Evolutionary conservation across 2,113 vertebrate species (phyloP).

Genomic region (Procavia capensis): DNA sequence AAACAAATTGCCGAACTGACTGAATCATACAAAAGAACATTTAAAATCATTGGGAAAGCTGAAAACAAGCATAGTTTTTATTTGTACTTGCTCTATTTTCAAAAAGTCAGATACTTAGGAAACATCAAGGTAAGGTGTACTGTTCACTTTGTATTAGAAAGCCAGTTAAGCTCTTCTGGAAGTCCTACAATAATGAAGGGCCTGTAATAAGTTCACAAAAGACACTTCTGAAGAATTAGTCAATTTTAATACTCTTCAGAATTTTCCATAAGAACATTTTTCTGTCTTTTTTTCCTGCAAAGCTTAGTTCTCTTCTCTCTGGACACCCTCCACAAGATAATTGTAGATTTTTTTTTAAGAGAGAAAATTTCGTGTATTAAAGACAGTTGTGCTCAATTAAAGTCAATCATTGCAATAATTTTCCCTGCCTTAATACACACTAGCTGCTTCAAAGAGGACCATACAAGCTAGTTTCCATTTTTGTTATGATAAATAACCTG

Average conservation of each 20-base stretch:
- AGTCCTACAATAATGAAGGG: constrained; percentile 77
- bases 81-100: constrained; percentile 60
- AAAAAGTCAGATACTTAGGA: constrained; percentile 73
- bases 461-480: constrained; percentile 33
- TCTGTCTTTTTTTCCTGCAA: constrained; percentile 62
- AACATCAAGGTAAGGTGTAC: constrained; percentile 76
- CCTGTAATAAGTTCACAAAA: constrained; percentile 81
- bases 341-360: constrained; percentile 60
- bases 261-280: constrained; percentile 76
- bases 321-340: constrained; percentile 76
- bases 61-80: constrained; percentile 62
- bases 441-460: constrained; percentile 39
- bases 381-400: constrained; percentile 70
- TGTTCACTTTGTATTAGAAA: constrained; percentile 75
- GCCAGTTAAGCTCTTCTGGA: constrained; percentile 65
- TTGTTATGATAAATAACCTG: constrained; percentile 53
- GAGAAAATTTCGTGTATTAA: constrained; percentile 74
- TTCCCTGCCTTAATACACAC: constrained; percentile 49
- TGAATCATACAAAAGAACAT: constrained; percentile 44
- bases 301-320: constrained; percentile 75
- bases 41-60: constrained; percentile 48
- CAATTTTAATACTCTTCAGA: constrained; percentile 82
- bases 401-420: constrained; percentile 67
- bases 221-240: constrained; percentile 81
- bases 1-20: constrained; percentile 10